Base-by-base conservation (phyloP, 2,113 vertebrate genomes). In the Puffinus mauretanicus region DNA sequence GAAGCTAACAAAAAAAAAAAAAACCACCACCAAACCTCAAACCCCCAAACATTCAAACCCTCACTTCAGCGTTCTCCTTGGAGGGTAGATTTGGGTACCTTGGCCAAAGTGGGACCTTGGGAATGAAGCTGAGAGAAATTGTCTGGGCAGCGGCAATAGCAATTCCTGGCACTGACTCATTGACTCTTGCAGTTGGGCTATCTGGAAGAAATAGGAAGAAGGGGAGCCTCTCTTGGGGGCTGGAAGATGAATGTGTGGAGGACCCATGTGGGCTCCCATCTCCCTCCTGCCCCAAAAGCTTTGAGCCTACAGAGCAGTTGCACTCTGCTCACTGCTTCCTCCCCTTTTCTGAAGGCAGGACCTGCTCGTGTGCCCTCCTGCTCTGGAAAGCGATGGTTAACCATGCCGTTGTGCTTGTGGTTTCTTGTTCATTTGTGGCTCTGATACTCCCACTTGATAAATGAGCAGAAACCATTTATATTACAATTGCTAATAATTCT, bases 291-390 rank as follows among this genome's bases (percentile, higher is more conserved):
- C 16, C 38, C 47, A 7, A 58, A 58, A 32, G 4, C 20, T 61
- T 47, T 66, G 26, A 40, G 32, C 30, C 13, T 14, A 26, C 0
- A 0, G 70, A 29, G 47, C 36, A 64, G 29, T 30, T 67, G 15
- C 1, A 1, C 8, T 66, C 42, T 86, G 21, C 51, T 86, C 21
- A 2, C 16, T 60, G 19, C 29, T 82, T 52, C 24, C 38, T 92
- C 5, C 42, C 11, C 3, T 49, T 52, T 72, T 55, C 36, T 34
- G 16, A 34, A 51, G 78, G 17, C 78, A 69, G 29, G 22, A 58
- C 22, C 16, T 40, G 7, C 46, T 66, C 6, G 0, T 0, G 0
- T 60, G 34, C 13, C 13, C 36, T 75, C 20, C 46, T 81, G 18
- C 66, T 65, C 51, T 75, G 69, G 3, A 6, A 42, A n/a, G 32